Evolutionary conservation across 1,140 invertebrate species (phyloP).

Genomic region (Venturia canescens): DNA sequence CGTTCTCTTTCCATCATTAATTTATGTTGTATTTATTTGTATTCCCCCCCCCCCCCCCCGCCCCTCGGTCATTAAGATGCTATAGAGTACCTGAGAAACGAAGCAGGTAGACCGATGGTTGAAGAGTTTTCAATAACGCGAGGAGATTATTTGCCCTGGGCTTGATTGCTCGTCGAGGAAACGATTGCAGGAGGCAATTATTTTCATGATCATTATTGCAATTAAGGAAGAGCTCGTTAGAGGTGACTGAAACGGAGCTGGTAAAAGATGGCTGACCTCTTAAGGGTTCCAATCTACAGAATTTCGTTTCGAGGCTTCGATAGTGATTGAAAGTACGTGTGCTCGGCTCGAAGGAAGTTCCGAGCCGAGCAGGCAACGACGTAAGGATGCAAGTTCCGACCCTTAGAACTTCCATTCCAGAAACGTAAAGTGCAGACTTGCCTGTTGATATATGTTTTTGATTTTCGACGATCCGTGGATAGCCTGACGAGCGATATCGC

Average conservation of each 20-base stretch:
- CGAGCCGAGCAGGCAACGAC: too few species aligned
- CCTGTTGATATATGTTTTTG: too few species aligned
- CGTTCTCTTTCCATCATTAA: neutral
- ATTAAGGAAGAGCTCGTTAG: neutral
- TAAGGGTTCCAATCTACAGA: neutral
- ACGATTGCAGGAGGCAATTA: constrained; percentile 26
- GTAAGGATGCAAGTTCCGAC: too few species aligned
- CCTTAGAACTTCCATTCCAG: too few species aligned
- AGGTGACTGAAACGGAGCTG: neutral
- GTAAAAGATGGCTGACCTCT: neutral
- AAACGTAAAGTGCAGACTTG: too few species aligned
- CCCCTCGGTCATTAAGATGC: neutral
- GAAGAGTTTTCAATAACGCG: neutral
- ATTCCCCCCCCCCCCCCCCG: neutral
- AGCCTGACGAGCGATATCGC: too few species aligned
- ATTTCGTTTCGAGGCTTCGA: too few species aligned
- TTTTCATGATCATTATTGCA: constrained; percentile 32
- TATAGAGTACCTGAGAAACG: neutral
- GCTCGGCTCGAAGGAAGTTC: too few species aligned
- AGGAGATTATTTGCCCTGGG: neutral
- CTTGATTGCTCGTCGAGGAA: constrained; percentile 32
- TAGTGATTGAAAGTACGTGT: too few species aligned
- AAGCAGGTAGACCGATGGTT: neutral
- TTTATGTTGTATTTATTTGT: neutral
- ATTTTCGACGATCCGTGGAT: too few species aligned